phyloP scores from a whole-genome alignment of 2,888 invertebrate genomes.

The Unio pictorum region DNA sequence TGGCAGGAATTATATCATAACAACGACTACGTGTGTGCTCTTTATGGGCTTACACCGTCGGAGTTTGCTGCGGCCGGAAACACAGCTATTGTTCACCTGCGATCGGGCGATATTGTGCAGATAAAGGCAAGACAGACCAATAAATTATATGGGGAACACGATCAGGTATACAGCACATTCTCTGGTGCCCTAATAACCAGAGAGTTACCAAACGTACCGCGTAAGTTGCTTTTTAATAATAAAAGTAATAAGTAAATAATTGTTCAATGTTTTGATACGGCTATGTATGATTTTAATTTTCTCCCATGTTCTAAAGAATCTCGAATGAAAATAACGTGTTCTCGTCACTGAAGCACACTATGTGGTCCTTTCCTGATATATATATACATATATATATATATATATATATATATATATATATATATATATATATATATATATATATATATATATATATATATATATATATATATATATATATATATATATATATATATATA shows the following conservation, averaged over 20 bases:
- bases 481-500: too few species aligned
- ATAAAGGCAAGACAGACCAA: conserved; percentile 12
- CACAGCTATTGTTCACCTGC: conserved; percentile 26
- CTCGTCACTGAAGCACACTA: too few species aligned
- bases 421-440: too few species aligned
- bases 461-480: neutral
- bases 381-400: conserved; percentile 11
- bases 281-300: too few species aligned
- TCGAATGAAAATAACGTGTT: too few species aligned
- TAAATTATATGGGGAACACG: conserved; percentile 18
- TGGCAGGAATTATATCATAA: conserved; percentile 29
- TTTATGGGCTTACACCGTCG: conserved; percentile 19
- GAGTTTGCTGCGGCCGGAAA: conserved; percentile 38
- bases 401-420: too few species aligned
- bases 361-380: too few species aligned
- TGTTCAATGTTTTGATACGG: too few species aligned
- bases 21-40: conserved; percentile 22
- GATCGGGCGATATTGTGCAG: conserved; percentile 15
- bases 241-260: too few species aligned
- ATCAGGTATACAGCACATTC: conserved; percentile 31
- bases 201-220: neutral
- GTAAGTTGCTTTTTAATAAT: too few species aligned
- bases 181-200: conserved; percentile 21
- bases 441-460: too few species aligned
- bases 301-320: too few species aligned